phyloP scores from a whole-genome alignment of 2,797 vertebrate species.

The Poliocrania exsul region DNA sequence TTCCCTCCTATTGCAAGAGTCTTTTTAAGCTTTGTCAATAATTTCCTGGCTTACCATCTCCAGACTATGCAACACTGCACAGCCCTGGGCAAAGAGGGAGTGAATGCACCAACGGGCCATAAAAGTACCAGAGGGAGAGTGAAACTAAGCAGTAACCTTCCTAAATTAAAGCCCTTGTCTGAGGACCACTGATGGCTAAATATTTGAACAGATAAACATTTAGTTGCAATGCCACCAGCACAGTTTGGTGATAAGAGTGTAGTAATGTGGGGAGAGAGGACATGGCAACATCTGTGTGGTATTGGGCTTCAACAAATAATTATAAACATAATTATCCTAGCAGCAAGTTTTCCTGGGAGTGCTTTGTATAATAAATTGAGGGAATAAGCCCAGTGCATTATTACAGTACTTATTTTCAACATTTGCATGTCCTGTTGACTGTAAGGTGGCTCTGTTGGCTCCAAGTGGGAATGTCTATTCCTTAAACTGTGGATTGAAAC shows the following conservation, averaged over 20 bases:
- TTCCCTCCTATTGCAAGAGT: not conserved
- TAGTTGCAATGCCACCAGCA: not conserved
- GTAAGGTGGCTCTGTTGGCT: not conserved
- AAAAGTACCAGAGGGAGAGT: not conserved
- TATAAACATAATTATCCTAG: not conserved
- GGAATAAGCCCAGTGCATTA: not conserved
- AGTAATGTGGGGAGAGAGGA: not conserved
- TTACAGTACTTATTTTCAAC: not conserved
- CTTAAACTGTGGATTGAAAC: not conserved
- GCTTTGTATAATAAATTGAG: not conserved
- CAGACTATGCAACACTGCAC: not conserved
- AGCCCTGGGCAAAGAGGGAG: not conserved
- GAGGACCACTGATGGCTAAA: not conserved
- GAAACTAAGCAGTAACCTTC: not conserved
- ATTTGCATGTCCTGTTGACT: not conserved
- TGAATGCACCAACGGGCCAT: not conserved
- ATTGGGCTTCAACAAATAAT: not conserved
- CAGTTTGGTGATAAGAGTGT: not conserved
- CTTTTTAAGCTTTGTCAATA: not conserved
- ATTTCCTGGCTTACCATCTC: not conserved
- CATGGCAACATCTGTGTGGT: not conserved
- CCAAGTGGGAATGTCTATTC: not conserved
- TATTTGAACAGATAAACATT: not conserved
- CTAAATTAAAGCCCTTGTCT: not conserved
- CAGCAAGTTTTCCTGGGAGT: not conserved